These are phyloP conservation scores for Nesospiza acunhae DNA, from an alignment of 2,113 vertebrate species.

Conservation along the genomic window DNA sequence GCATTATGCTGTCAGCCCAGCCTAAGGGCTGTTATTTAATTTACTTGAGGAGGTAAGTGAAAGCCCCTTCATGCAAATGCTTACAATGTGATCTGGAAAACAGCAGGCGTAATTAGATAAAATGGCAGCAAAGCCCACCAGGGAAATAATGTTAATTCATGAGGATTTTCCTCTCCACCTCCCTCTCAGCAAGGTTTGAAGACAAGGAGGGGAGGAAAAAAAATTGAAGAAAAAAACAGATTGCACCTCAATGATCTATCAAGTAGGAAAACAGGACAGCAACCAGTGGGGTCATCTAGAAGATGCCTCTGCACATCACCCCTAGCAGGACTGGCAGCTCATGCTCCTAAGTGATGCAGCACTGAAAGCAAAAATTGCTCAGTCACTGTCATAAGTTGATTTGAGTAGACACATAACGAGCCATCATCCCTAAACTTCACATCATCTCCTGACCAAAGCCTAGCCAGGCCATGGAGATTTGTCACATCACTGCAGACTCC, in stretches of 20 bases:
- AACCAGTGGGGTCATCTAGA: background rate
- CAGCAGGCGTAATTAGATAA: conserved; percentile 69
- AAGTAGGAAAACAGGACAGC: background rate
- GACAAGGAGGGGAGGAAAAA: background rate
- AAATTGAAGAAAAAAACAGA: background rate
- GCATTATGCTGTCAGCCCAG: conserved; percentile 61
- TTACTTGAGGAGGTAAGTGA: conserved; percentile 71
- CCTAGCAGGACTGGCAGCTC: background rate
- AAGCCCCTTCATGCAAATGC: conserved; percentile 69
- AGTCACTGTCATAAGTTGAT: background rate
- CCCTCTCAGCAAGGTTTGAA: conserved; percentile 43
- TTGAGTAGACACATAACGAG: background rate
- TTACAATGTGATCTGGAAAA: conserved; percentile 69
- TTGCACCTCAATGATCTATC: background rate
- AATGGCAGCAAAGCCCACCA: conserved; percentile 65
- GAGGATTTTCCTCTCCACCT: conserved; percentile 54
- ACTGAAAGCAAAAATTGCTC: background rate
- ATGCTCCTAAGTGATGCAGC: background rate
- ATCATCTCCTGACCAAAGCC: background rate
- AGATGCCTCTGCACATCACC: background rate
- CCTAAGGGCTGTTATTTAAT: conserved; percentile 70
- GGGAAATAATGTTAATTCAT: conserved; percentile 60
- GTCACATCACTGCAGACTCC: background rate
- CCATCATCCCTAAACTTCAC: background rate
- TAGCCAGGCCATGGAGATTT: background rate